A percentile compares a stretch with the other conserved stretches of the same genome.
Conservation (phyloP, 2,113 vertebrate species). For the Brevimyrus niger region DNA sequence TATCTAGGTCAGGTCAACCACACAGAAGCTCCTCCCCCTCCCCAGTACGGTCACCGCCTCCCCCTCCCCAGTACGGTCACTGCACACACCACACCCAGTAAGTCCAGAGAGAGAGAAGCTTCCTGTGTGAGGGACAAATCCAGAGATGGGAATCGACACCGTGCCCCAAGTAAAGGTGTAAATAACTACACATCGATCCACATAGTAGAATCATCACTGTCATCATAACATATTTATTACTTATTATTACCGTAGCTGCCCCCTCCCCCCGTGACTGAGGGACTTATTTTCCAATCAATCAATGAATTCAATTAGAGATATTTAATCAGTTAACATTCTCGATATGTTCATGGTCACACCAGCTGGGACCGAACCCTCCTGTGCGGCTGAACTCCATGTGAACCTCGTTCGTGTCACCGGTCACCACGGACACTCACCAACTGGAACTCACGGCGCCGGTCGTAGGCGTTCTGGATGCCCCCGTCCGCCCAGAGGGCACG, state of each 20-base stretch:
- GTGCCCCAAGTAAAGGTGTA: not conserved
- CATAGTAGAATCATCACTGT: not conserved
- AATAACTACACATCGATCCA: not conserved
- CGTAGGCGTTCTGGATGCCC: slow-evolving; percentile 87
- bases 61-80: not conserved
- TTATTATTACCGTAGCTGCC: not conserved
- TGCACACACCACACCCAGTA: not conserved
- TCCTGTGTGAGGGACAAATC: not conserved
- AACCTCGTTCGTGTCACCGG: not conserved
- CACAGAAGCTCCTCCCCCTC: not conserved
- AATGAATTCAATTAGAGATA: not conserved
- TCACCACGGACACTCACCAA: slow-evolving; percentile 68
- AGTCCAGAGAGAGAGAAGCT: not conserved
- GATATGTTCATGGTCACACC: not conserved
- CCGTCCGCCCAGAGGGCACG: slow-evolving; percentile 78
- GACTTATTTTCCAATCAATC: not conserved
- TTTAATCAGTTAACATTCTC: not conserved
- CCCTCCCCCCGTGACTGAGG: not conserved
- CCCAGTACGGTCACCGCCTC: too few relatives aligned
- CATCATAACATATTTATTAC: not conserved
- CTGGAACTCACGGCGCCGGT: slow-evolving; percentile 90
- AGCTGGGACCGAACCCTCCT: not conserved
- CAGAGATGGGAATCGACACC: not conserved
- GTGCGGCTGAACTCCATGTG: not conserved
- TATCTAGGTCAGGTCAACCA: not conserved